phyloP scores from a whole-genome alignment of 2,113 vertebrate species.

The Pituophis catenifer region DNA sequence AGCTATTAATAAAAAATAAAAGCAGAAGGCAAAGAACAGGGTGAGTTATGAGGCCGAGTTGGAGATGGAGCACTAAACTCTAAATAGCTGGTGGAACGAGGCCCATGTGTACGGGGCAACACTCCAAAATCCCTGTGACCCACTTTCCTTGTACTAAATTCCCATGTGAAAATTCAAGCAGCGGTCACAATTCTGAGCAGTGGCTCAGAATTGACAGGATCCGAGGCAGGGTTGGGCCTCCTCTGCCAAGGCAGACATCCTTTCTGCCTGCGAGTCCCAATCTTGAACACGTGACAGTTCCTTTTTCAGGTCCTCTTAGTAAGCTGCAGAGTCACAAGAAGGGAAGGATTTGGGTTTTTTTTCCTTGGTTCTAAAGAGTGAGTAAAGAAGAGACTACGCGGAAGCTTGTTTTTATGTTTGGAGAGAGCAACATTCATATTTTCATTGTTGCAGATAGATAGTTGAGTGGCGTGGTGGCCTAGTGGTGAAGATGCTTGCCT shows the following conservation, averaged over 20 bases:
- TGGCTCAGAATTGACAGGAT: neutral
- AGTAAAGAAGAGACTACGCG: neutral
- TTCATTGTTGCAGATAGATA: neutral
- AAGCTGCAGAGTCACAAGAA: neutral
- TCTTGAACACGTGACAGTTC: neutral
- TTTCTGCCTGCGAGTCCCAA: neutral
- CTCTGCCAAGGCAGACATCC: slow-evolving; percentile 3
- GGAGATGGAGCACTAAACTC: neutral
- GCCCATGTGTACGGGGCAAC: neutral
- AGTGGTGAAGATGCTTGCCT: neutral
- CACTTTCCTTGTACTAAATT: neutral
- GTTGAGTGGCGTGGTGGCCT: neutral
- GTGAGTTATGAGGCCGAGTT: neutral
- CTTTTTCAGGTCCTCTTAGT: neutral
- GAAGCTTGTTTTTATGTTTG: neutral
- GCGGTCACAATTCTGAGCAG: neutral
- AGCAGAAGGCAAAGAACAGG: neutral
- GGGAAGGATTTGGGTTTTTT: neutral
- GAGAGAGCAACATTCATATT: neutral
- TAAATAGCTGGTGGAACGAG: neutral
- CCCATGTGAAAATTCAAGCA: neutral
- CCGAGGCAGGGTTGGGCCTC: neutral
- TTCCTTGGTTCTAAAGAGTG: neutral
- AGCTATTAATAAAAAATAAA: neutral
- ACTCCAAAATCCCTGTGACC: neutral